These are phyloP conservation scores for Callosobruchus maculatus DNA, from an alignment of 2,888 invertebrate genomes.

Conservation along the genomic window DNA sequence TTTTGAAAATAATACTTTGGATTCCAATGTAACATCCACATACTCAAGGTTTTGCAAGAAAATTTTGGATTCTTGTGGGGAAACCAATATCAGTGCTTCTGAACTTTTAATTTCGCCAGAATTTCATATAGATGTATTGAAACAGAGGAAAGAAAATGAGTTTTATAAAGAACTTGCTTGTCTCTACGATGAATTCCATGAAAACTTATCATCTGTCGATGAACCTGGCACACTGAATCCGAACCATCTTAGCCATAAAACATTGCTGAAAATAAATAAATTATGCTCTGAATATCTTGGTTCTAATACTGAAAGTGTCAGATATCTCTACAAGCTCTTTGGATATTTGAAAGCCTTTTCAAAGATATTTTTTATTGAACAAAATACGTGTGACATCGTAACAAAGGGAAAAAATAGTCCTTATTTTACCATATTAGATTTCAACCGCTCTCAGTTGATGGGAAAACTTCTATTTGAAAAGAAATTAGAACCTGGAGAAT, in stretches of 20 bases:
- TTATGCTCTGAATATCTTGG: slow-evolving; percentile 38
- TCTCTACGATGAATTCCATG: slow-evolving; percentile 51
- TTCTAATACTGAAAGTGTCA: slow-evolving; percentile 16
- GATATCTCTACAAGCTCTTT: slow-evolving; percentile 55
- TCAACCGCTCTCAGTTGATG: slow-evolving; percentile 58
- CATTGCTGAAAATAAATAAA: slow-evolving; percentile 54
- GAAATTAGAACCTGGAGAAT: slow-evolving; percentile 62
- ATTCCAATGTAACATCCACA: slow-evolving; percentile 23
- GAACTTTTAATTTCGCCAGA: slow-evolving; percentile 35
- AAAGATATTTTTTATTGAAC: slow-evolving; percentile 46
- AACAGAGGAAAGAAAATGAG: slow-evolving; percentile 28
- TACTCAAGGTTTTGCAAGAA: slow-evolving; percentile 37
- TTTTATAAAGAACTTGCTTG: slow-evolving; percentile 43
- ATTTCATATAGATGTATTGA: slow-evolving; percentile 30
- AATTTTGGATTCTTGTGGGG: slow-evolving; percentile 30
- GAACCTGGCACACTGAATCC: slow-evolving; percentile 47
- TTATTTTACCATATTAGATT: slow-evolving; percentile 55
- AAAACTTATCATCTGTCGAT: slow-evolving; percentile 22
- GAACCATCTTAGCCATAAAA: slow-evolving; percentile 54
- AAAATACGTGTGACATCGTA: slow-evolving; percentile 39
- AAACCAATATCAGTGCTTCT: slow-evolving; percentile 26
- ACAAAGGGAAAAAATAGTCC: slow-evolving; percentile 41
- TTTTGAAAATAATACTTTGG: slow-evolving; percentile 24
- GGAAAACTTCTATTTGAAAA: slow-evolving; percentile 66
- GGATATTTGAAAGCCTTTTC: slow-evolving; percentile 59